These are phyloP conservation scores for Lutjanus argentimaculatus DNA, from an alignment of 2,797 vertebrate species.

Conservation along the genomic window DNA sequence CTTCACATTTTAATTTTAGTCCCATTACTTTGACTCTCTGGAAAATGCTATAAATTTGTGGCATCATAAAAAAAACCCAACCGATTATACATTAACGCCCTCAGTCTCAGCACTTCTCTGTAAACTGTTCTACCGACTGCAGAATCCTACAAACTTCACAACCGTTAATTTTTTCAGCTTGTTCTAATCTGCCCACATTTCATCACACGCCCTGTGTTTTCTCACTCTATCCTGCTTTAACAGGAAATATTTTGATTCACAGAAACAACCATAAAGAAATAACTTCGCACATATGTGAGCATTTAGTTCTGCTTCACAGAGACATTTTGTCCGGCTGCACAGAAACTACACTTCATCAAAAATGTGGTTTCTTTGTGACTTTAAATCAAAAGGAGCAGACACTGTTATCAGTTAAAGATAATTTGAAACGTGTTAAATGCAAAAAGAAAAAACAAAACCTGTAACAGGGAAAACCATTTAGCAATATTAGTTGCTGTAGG, in stretches of 20 bases:
- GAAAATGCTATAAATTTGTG: background rate
- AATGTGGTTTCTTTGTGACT: background rate
- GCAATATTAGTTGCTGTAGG: background rate
- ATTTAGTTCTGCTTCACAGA: background rate
- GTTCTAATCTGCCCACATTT: conserved; percentile 1
- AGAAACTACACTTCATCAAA: background rate
- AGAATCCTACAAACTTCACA: background rate
- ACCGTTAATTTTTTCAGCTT: background rate
- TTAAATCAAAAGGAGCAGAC: background rate
- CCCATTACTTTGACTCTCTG: background rate
- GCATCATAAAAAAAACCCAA: background rate
- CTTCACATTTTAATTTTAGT: background rate
- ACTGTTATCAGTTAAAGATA: background rate
- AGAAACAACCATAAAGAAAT: background rate
- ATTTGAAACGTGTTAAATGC: background rate
- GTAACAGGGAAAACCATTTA: background rate
- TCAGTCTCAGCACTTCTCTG: background rate
- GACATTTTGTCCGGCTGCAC: background rate
- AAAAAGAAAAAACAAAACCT: background rate
- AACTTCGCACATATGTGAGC: background rate
- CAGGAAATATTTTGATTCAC: conserved; percentile 24
- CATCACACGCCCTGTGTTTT: background rate
- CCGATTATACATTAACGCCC: background rate
- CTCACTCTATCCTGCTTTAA: conserved; percentile 5
- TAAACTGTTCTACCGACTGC: background rate